These are phyloP conservation scores for Boleophthalmus pectinirostris DNA, from an alignment of 2,113 vertebrate species.

Conservation along the genomic window DNA sequence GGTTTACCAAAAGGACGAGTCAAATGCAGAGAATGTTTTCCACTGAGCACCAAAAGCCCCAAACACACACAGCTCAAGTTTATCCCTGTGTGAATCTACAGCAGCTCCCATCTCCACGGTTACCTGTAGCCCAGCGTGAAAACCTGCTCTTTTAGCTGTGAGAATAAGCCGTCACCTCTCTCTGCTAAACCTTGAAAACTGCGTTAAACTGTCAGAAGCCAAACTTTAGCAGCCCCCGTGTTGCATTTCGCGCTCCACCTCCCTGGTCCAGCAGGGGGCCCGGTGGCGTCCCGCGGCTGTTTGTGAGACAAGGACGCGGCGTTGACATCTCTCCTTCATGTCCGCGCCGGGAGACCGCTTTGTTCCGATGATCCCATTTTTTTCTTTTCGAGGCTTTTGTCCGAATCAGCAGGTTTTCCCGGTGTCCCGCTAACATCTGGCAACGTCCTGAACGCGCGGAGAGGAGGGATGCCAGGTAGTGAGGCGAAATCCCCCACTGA, in stretches of 20 bases:
- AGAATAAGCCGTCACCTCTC: not conserved
- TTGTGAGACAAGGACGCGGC: slow-evolving; percentile 7
- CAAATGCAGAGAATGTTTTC: not conserved
- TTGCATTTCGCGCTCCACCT: not conserved
- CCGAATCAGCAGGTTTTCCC: slow-evolving; percentile 6
- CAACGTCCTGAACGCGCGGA: not conserved
- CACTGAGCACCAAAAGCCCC: no score
- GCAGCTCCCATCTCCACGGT: not conserved
- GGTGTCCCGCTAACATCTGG: slow-evolving; percentile 9
- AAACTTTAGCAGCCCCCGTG: not conserved
- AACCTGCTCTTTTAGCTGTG: not conserved
- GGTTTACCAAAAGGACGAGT: no score
- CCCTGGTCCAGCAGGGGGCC: slow-evolving; percentile 1
- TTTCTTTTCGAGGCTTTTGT: slow-evolving; percentile 4
- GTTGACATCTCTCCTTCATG: slow-evolving; percentile 12
- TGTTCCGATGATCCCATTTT: not conserved
- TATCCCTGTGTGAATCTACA: not conserved
- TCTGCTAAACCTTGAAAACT: slow-evolving; percentile 9
- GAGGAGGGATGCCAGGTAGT: slow-evolving; percentile 2
- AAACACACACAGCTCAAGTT: not conserved
- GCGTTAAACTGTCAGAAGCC: slow-evolving; percentile 3
- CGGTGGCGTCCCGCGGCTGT: slow-evolving; percentile 7
- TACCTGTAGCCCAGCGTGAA: not conserved
- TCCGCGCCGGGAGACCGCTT: slow-evolving; percentile 1
- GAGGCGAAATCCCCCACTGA: slow-evolving; percentile 1